These are phyloP conservation scores for Rhombomys opimus DNA, from an alignment of 2,113 vertebrate species.

Conservation along the genomic window DNA sequence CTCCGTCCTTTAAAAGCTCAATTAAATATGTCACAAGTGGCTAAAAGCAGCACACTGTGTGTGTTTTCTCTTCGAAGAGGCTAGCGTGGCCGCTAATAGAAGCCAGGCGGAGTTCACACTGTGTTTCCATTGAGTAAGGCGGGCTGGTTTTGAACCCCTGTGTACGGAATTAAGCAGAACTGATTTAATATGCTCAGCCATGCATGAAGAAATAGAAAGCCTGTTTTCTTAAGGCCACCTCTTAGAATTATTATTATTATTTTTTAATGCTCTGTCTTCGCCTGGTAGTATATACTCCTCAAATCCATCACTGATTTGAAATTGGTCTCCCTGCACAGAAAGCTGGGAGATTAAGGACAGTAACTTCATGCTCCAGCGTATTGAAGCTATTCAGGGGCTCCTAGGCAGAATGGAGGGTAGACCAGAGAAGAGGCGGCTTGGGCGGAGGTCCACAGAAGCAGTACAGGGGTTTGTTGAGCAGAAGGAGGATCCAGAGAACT, in stretches of 20 bases:
- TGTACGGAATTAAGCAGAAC: constrained; percentile 35
- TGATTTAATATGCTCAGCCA: constrained; percentile 10
- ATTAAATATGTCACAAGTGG: constrained; percentile 57
- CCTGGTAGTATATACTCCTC: background rate
- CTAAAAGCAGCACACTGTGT: background rate
- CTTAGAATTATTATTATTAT: background rate
- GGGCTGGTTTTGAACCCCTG: constrained; percentile 30
- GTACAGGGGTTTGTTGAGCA: background rate
- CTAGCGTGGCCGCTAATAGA: constrained; percentile 27
- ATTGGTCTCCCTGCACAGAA: background rate
- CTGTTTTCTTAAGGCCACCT: background rate
- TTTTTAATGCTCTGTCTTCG: background rate
- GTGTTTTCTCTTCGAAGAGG: constrained; percentile 42
- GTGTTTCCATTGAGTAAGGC: constrained; percentile 39
- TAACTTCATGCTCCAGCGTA: background rate
- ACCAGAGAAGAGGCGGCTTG: background rate
- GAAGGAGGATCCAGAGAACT: background rate
- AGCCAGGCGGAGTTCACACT: constrained; percentile 18
- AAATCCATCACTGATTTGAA: background rate
- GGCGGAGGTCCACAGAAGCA: background rate
- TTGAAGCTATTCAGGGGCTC: background rate
- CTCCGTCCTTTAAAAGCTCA: constrained; percentile 32
- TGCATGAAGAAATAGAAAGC: background rate
- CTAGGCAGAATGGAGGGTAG: background rate
- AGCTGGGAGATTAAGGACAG: background rate